phyloP scores from a whole-genome alignment of 2,888 invertebrate species.

The Acrobasis consociella region DNA sequence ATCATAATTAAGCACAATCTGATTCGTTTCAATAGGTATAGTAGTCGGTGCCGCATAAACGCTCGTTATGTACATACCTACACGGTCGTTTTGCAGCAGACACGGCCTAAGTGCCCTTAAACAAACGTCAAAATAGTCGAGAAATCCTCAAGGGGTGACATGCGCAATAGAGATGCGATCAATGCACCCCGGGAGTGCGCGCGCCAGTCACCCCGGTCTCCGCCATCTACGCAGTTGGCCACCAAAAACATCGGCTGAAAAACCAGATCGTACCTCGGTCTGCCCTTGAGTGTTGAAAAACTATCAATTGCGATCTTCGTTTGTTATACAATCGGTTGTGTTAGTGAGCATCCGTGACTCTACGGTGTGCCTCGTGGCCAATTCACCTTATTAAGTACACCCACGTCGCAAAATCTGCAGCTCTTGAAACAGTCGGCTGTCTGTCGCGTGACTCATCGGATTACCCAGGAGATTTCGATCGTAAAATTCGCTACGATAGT shows the following conservation, averaged over 20 bases:
- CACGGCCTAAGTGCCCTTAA: slow-evolving; percentile 37
- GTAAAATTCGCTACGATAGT: slow-evolving; percentile 56
- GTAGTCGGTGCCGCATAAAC: slow-evolving; percentile 7
- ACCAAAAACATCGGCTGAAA: slow-evolving; percentile 63
- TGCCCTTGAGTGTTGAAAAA: slow-evolving; percentile 63
- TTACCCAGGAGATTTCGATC: slow-evolving; percentile 64
- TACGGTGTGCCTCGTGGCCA: slow-evolving; percentile 62
- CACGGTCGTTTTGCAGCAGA: slow-evolving; percentile 28
- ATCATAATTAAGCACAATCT: not conserved
- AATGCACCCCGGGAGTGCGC: slow-evolving; percentile 75
- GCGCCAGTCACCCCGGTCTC: slow-evolving; percentile 66
- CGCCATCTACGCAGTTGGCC: slow-evolving; percentile 74
- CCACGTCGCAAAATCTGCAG: slow-evolving; percentile 56
- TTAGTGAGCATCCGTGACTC: slow-evolving; percentile 42
- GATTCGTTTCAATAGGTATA: not conserved
- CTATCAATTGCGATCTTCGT: slow-evolving; percentile 42
- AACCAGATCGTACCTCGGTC: slow-evolving; percentile 50
- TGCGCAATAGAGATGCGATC: slow-evolving; percentile 75
- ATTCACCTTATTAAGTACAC: slow-evolving; percentile 76
- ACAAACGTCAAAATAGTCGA: slow-evolving; percentile 69
- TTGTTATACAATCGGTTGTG: slow-evolving; percentile 43
- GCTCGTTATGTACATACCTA: slow-evolving; percentile 1
- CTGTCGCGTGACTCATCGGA: slow-evolving; percentile 74
- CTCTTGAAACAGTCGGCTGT: slow-evolving; percentile 53
- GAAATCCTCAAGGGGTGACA: slow-evolving; percentile 57